phyloP scores from a whole-genome alignment of 2,888 invertebrate genomes.

The Deilephila porcellus region DNA sequence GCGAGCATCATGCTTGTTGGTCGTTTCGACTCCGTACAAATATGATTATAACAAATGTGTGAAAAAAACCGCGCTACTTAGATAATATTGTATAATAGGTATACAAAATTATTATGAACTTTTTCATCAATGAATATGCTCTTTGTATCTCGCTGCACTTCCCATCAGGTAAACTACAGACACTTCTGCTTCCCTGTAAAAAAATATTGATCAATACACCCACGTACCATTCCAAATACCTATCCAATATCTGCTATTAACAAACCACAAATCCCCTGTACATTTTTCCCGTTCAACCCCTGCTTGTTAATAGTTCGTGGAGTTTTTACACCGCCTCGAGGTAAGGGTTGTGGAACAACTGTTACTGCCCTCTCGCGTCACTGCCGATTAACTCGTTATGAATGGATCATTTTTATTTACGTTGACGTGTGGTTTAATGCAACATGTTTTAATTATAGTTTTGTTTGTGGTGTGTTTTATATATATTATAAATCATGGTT shows the following conservation, averaged over 20 bases:
- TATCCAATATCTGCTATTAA: neutral
- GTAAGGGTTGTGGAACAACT: slow-evolving; percentile 52
- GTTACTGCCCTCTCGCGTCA: slow-evolving; percentile 42
- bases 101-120: too few species aligned
- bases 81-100: too few species aligned
- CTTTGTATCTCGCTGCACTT: too few species aligned
- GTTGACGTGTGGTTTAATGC: slow-evolving; percentile 39
- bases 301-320: slow-evolving; percentile 48
- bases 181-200: too few species aligned
- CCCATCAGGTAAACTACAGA: too few species aligned
- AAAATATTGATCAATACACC: too few species aligned
- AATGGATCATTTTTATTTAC: slow-evolving; percentile 27
- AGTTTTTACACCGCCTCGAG: slow-evolving; percentile 55
- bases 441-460: neutral
- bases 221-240: too few species aligned
- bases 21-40: too few species aligned
- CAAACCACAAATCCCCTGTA: neutral
- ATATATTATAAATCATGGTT: neutral
- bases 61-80: too few species aligned
- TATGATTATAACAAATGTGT: too few species aligned
- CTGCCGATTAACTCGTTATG: slow-evolving; percentile 19
- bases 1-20: too few species aligned
- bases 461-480: neutral
- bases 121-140: too few species aligned
- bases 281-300: slow-evolving; percentile 41